A percentile compares a stretch with the other conserved stretches of the same genome.
Evolutionary conservation across 2,888 invertebrate genomes (phyloP).

Genomic region (Eupithecia subfuscata): DNA sequence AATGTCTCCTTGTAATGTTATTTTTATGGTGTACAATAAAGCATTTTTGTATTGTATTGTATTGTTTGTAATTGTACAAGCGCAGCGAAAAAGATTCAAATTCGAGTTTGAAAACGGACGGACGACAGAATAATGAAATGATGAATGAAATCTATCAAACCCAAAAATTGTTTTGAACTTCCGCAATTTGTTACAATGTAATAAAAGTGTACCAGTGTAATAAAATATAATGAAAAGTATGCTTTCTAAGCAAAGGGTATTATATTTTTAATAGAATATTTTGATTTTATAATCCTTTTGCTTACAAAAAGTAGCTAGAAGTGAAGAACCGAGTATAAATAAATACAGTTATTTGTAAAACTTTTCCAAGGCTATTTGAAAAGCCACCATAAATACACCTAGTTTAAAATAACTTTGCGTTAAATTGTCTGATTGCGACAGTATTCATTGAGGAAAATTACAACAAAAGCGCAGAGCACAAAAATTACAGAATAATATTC

Average conservation of each 20-base stretch:
- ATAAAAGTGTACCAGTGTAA: too few species aligned
- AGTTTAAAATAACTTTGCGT: not conserved
- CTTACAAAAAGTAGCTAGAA: not conserved
- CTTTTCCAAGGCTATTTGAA: not conserved
- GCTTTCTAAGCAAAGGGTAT: too few species aligned
- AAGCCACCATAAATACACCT: not conserved
- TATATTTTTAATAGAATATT: too few species aligned
- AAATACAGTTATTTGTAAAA: not conserved
- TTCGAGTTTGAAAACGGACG: not conserved
- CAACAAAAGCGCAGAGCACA: not conserved
- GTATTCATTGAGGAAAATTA: constrained; percentile 4
- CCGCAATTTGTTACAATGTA: too few species aligned
- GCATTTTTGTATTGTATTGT: too few species aligned
- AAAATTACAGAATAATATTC: too few species aligned
- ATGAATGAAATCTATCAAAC: not conserved
- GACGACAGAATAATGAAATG: not conserved
- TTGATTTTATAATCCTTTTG: not conserved
- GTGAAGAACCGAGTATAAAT: not conserved
- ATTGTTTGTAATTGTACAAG: not conserved
- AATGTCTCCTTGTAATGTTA: too few species aligned
- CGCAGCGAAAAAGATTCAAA: not conserved
- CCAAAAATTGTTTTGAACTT: not conserved
- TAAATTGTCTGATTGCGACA: not conserved
- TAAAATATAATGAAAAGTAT: too few species aligned
- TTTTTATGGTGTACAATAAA: too few species aligned